A percentile compares a stretch with the other conserved stretches of the same genome.
phyloP scores from a whole-genome alignment of 1,140 invertebrate genomes.

The Scaptomyza pallida region DNA sequence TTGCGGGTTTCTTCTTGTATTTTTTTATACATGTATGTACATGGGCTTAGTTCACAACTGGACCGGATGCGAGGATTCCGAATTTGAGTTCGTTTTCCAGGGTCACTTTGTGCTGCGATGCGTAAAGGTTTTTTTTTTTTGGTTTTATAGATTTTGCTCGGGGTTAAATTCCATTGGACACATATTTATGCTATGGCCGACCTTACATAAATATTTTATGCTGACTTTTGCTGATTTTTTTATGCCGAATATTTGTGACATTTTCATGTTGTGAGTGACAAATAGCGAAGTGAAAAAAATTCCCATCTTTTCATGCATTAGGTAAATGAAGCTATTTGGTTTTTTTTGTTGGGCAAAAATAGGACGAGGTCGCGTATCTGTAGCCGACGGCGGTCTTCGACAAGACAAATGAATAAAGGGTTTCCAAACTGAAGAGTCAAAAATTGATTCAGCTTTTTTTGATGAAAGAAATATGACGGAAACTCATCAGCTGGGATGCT shows the following conservation, averaged over 20 bases:
- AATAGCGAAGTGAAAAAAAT: conserved; percentile 46
- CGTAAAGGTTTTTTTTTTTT: conserved; percentile 60
- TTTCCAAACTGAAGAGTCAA: conserved; percentile 32
- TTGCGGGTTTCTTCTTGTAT: conserved; percentile 20
- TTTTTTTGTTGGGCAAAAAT: neutral
- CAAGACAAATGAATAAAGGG: conserved; percentile 54
- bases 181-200: conserved; percentile 44
- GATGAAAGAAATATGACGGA: conserved; percentile 10
- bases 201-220: conserved; percentile 60
- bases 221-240: conserved; percentile 56
- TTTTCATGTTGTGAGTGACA: conserved; percentile 49
- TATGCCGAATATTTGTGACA: conserved; percentile 33
- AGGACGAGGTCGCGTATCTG: conserved; percentile 19
- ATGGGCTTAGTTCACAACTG: neutral
- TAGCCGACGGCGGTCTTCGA: conserved; percentile 23
- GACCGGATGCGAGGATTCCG: neutral
- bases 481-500: conserved; percentile 48
- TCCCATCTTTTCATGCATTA: conserved; percentile 33
- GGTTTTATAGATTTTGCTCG: conserved; percentile 53
- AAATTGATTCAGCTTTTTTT: conserved; percentile 49
- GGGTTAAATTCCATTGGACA: conserved; percentile 33
- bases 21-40: neutral
- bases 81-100: neutral
- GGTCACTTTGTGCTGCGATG: conserved; percentile 71
- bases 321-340: conserved; percentile 54